A percentile compares a stretch with the other conserved stretches of the same genome.
Evolutionary conservation across 2,113 vertebrate genomes (phyloP).

Genomic region (Pycnonotus jocosus): DNA sequence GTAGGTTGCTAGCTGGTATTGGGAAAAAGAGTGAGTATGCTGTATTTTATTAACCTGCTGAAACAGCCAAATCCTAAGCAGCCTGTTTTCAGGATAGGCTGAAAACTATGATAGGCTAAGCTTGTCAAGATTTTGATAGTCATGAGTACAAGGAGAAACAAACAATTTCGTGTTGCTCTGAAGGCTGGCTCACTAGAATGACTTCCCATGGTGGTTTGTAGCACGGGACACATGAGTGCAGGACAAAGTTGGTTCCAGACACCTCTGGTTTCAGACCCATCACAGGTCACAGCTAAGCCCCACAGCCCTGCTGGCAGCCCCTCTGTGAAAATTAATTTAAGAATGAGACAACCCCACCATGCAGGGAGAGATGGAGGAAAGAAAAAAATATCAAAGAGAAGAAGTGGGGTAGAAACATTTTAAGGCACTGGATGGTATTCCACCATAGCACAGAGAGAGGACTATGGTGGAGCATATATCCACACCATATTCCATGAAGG

Average conservation of each 20-base stretch:
- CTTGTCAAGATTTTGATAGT: neutral
- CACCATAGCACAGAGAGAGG: neutral
- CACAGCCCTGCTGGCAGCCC: neutral
- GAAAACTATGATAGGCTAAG: neutral
- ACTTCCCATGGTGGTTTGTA: neutral
- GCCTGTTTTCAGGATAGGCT: neutral
- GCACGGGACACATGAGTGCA: neutral
- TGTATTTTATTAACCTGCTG: neutral
- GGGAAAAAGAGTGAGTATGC: neutral
- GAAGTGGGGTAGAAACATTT: neutral
- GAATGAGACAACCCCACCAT: neutral
- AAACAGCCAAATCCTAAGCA: neutral
- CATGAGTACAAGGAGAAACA: neutral
- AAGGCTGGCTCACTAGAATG: neutral
- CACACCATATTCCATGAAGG: neutral
- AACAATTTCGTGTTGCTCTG: neutral
- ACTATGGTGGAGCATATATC: neutral
- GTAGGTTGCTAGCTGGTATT: neutral
- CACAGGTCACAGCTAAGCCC: neutral
- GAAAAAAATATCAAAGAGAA: neutral
- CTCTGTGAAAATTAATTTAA: neutral
- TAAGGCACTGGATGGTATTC: neutral
- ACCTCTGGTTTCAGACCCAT: rapidly evolving
- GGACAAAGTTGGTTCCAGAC: neutral
- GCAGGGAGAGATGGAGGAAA: neutral